Evolutionary conservation across 64 coral and sea anemone genomes (phyloP), one percentile per base, ranked within the genome.

Genomic region (Astreopora myriophthalma): DNA sequence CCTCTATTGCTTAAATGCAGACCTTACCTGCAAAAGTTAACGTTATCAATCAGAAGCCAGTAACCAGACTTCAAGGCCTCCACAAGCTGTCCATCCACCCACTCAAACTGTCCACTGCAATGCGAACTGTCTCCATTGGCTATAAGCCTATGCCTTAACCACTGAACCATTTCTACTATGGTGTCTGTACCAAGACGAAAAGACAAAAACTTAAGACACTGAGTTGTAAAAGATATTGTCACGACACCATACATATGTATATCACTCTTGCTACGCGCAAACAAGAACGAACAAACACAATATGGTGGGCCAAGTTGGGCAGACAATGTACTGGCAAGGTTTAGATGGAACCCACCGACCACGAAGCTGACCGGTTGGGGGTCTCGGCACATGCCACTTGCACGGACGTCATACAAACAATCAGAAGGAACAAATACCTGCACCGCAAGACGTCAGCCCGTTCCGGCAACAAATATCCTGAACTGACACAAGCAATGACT

Each of bases 21-120:
- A 6, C 52, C 12, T 86, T 90, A 98, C 97, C 97, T 99, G 90
- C 97, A 99, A 51, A 99, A 99, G 70, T 99, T 99, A 0, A 99
- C 97, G 88, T 99, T 95, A 76, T 99, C 97, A 69, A 99, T 99
- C 72, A 99, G 75, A 13, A 99, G 94, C 97, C 94, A 99, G 69
- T 93, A 52, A 48, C 97, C 97, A 57, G 70, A 57, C 51, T 95
- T 93, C 12, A 99, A 80, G 1, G 97, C 91, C 84, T 99, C 80
- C 2, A 99, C 97, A 34, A 99, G 75, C 34, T 99, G 97, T 14
- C 97, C 91, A 68, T 99, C 97, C 8, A 96, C 94, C 97, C 97
- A 99, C 48, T 99, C 97, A 91, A 99, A 99, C 62, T 90, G 86
- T 3, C 97, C 97, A 69, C 97, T 87, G 62, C 94, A 95, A 19